phyloP scores from a whole-genome alignment of 2,888 invertebrate species.

The Brenthis ino region DNA sequence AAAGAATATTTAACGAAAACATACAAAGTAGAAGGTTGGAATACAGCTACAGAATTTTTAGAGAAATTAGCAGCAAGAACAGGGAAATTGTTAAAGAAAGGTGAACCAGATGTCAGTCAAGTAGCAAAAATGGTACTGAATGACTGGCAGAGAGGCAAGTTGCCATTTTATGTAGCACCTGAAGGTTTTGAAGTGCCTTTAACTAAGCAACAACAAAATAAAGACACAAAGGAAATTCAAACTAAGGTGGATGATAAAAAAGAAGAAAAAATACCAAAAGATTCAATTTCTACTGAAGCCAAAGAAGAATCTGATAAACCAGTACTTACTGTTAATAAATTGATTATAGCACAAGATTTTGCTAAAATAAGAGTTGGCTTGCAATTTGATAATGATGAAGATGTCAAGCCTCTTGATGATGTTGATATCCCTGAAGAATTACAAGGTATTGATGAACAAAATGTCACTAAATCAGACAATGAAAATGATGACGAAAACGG shows the following conservation, averaged over 20 bases:
- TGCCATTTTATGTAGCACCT: conserved; percentile 96
- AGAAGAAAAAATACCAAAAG: conserved; percentile 51
- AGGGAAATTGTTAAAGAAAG: conserved; percentile 96
- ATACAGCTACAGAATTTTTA: conserved; percentile 91
- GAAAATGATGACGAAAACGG: conserved; percentile 39
- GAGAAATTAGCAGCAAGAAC: conserved; percentile 93
- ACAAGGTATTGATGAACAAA: conserved; percentile 71
- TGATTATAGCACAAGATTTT: conserved; percentile 89
- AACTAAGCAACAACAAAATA: conserved; percentile 62
- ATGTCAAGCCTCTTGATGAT: conserved; percentile 83
- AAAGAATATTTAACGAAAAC: conserved; percentile 94
- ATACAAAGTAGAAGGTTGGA: conserved; percentile 93
- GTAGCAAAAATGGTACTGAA: conserved; percentile 97
- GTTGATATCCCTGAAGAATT: conserved; percentile 68
- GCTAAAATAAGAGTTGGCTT: conserved; percentile 89
- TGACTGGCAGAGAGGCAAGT: conserved; percentile 98
- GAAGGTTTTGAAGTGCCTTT: conserved; percentile 89
- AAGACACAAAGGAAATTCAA: conserved; percentile 47
- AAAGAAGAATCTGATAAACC: conserved; percentile 56
- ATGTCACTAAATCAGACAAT: conserved; percentile 53
- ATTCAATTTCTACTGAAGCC: conserved; percentile 55
- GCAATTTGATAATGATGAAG: conserved; percentile 85
- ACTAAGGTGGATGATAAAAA: conserved; percentile 45
- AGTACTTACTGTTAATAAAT: conserved; percentile 64
- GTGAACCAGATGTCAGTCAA: conserved; percentile 96